phyloP scores from a whole-genome alignment of 2,888 invertebrate species.

The Hyles lineata region DNA sequence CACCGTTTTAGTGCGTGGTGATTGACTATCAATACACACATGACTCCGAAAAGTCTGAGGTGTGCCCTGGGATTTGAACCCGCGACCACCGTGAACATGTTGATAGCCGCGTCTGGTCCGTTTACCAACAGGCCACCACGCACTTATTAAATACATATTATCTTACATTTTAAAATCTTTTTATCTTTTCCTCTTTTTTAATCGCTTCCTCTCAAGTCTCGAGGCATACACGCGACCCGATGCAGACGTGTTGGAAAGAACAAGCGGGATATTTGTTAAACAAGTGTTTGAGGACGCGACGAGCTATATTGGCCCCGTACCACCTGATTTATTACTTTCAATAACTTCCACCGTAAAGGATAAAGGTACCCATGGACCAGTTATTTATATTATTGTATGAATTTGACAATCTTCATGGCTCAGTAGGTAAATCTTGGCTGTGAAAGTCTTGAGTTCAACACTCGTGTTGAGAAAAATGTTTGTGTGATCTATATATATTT shows the following conservation, averaged over 20 bases:
- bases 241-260: constrained; percentile 52
- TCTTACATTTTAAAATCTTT: neutral
- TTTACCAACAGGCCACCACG: too few relatives aligned
- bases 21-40: too few relatives aligned
- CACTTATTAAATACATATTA: too few relatives aligned
- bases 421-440: too few relatives aligned
- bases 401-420: neutral
- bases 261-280: constrained; percentile 69
- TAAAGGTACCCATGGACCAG: neutral
- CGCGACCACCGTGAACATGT: too few relatives aligned
- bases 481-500: too few relatives aligned
- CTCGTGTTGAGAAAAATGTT: too few relatives aligned
- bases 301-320: constrained; percentile 49
- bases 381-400: neutral
- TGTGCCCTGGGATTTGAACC: too few relatives aligned
- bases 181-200: neutral
- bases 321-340: constrained; percentile 63
- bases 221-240: constrained; percentile 43
- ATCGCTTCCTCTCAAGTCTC: constrained; percentile 40
- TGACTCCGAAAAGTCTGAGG: too few relatives aligned
- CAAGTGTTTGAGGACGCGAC: constrained; percentile 47
- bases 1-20: too few relatives aligned
- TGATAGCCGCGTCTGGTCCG: too few relatives aligned
- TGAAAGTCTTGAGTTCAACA: too few relatives aligned
- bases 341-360: constrained; percentile 47